Conservation (phyloP, 2,888 invertebrate genomes). For the Anticlea derivata region DNA sequence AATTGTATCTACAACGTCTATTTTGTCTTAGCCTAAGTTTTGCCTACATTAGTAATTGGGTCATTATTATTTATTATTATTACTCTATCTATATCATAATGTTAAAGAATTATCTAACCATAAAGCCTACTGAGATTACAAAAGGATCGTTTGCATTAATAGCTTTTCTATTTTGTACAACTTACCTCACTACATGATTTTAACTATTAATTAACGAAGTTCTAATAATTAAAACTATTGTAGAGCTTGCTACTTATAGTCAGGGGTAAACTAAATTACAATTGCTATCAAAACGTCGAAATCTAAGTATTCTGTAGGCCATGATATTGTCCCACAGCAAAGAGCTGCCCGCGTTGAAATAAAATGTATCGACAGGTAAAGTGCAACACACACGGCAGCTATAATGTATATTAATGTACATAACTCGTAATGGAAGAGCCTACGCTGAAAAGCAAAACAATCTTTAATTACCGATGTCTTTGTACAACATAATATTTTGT, state of each 20-base stretch:
- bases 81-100: constrained; percentile 7
- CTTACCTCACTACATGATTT: constrained; percentile 57
- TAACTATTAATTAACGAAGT: constrained; percentile 57
- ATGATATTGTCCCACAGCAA: constrained; percentile 53
- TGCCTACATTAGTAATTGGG: constrained; percentile 25
- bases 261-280: constrained; percentile 12
- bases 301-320: constrained; percentile 57
- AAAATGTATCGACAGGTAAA: not conserved
- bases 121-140: constrained; percentile 19
- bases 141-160: constrained; percentile 30
- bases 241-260: no score
- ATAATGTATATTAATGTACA: no score
- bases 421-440: no score
- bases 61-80: constrained; percentile 22
- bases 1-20: not conserved
- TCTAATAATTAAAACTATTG: constrained; percentile 40
- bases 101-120: constrained; percentile 9
- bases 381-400: no score
- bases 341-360: not conserved
- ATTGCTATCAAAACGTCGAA: constrained; percentile 29
- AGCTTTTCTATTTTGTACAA: constrained; percentile 52
- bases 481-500: no score
- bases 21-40: constrained; percentile 21
- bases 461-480: no score
- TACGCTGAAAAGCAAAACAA: no score